Percentiles rank a stretch among this genome's conserved stretches.
These are phyloP conservation scores for Morpho helenor DNA, from an alignment of 2,888 invertebrate species.

Conservation along the genomic window DNA sequence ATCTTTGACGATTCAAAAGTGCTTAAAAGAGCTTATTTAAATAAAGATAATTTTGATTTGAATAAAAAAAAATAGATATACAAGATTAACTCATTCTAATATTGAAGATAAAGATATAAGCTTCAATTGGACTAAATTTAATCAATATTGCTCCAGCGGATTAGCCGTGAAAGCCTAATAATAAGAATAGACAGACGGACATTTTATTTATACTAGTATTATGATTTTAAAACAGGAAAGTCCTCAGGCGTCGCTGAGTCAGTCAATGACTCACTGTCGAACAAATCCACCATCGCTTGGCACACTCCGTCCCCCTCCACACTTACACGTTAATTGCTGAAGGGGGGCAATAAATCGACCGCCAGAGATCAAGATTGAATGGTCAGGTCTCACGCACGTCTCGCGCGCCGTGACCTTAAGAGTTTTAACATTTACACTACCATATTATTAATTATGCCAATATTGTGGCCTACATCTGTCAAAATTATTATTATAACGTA, in stretches of 20 bases:
- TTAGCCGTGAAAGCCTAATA: background rate
- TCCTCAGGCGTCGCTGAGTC: constrained; percentile 36
- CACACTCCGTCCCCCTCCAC: constrained; percentile 32
- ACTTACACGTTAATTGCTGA: constrained; percentile 4
- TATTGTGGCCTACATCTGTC: constrained; percentile 23
- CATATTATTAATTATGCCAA: constrained; percentile 18
- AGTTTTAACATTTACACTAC: constrained; percentile 11
- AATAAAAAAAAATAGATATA: too few species aligned
- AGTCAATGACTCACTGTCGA: constrained; percentile 36
- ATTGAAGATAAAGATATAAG: too few species aligned
- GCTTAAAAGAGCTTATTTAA: too few species aligned
- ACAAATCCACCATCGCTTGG: constrained; percentile 35
- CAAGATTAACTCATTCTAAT: too few species aligned
- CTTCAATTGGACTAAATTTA: too few species aligned
- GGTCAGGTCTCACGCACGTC: constrained; percentile 53
- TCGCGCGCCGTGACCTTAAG: constrained; percentile 34
- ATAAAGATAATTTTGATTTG: too few species aligned
- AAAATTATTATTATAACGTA: background rate
- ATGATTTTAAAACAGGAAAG: constrained; percentile 39
- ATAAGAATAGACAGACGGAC: background rate
- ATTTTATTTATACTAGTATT: constrained; percentile 11
- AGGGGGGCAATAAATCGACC: constrained; percentile 32
- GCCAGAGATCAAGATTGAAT: constrained; percentile 33
- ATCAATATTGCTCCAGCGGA: too few species aligned
- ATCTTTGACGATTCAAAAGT: too few species aligned